A percentile compares a stretch with the other conserved stretches of the same genome.
Conservation (phyloP, 2,888 invertebrate species). For the Blastobasis lacticolella region DNA sequence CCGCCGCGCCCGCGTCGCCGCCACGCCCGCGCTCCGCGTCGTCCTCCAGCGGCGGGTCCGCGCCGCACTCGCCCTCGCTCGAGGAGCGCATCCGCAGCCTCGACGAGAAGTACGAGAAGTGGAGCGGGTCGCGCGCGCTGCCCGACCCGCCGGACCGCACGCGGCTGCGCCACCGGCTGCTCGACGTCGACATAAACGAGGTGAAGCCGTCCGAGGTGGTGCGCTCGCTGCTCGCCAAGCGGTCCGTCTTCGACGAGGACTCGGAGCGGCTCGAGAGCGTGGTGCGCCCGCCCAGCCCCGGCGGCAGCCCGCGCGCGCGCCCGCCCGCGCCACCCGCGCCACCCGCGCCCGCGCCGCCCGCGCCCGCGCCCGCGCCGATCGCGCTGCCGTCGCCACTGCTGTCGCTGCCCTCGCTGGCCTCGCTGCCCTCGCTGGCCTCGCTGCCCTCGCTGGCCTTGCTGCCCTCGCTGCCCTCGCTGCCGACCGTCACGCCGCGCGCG, state of each 20-base stretch:
- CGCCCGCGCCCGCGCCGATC: slow-evolving; percentile 8
- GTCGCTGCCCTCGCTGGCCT: slow-evolving; percentile 14
- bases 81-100: slow-evolving; percentile 94
- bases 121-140: slow-evolving; percentile 80
- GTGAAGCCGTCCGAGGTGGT: slow-evolving; percentile 95
- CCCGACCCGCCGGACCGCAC: slow-evolving; percentile 75
- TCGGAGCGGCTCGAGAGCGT: slow-evolving; percentile 92
- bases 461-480: slow-evolving; percentile 35
- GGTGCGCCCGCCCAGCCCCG: slow-evolving; percentile 84
- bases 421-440: background rate
- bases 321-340: slow-evolving; percentile 27
- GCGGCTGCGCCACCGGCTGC: slow-evolving; percentile 80
- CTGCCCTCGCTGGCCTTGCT: background rate
- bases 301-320: slow-evolving; percentile 56
- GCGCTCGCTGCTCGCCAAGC: slow-evolving; percentile 91
- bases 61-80: slow-evolving; percentile 83
- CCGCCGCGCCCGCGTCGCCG: slow-evolving; percentile 79
- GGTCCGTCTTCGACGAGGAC: slow-evolving; percentile 97
- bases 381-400: slow-evolving; percentile 3
- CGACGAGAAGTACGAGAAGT: slow-evolving; percentile 94
- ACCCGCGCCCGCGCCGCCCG: background rate
- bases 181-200: slow-evolving; percentile 85
- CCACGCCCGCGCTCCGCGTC: slow-evolving; percentile 81
- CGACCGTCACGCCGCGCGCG: slow-evolving; percentile 70
- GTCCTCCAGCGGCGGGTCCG: slow-evolving; percentile 82